These are phyloP conservation scores for Sympetrum striolatum DNA, from an alignment of 2,888 invertebrate genomes.

Conservation along the genomic window DNA sequence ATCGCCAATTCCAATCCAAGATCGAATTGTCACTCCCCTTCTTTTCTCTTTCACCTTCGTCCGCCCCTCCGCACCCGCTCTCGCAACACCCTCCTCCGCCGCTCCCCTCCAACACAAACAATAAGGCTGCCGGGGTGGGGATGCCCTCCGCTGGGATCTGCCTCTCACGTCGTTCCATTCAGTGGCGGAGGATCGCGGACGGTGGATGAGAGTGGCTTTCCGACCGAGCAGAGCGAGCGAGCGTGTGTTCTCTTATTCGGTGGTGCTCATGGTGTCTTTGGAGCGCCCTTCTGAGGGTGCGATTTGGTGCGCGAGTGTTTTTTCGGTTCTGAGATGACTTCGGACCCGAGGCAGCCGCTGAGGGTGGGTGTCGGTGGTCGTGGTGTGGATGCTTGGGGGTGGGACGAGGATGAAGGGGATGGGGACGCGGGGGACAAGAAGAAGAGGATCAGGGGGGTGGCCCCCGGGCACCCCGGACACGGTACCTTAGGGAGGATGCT, in stretches of 20 bases:
- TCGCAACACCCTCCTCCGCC: not conserved
- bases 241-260: not conserved
- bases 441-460: conserved; percentile 33
- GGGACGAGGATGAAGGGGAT: conserved; percentile 17
- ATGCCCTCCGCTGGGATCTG: not conserved
- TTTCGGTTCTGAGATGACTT: not conserved
- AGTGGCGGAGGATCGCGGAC: conserved; percentile 30
- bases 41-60: not conserved
- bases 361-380: conserved; percentile 2
- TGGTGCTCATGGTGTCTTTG: not conserved
- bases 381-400: conserved; percentile 31
- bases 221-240: not conserved
- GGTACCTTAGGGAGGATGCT: conserved; percentile 31
- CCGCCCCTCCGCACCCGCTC: not conserved
- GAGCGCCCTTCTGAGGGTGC: not conserved
- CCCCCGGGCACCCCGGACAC: conserved; percentile 23
- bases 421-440: not conserved
- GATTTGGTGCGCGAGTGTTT: not conserved
- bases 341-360: not conserved
- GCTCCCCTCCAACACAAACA: conserved; percentile 11
- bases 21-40: not conserved
- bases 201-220: not conserved
- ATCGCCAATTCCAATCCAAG: not conserved
- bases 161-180: conserved; percentile 29
- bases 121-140: not conserved